A percentile compares a stretch with the other conserved stretches of the same genome.
These are phyloP conservation scores for Phasia obesa DNA, from an alignment of 2,888 invertebrate species.

Conservation along the genomic window DNA sequence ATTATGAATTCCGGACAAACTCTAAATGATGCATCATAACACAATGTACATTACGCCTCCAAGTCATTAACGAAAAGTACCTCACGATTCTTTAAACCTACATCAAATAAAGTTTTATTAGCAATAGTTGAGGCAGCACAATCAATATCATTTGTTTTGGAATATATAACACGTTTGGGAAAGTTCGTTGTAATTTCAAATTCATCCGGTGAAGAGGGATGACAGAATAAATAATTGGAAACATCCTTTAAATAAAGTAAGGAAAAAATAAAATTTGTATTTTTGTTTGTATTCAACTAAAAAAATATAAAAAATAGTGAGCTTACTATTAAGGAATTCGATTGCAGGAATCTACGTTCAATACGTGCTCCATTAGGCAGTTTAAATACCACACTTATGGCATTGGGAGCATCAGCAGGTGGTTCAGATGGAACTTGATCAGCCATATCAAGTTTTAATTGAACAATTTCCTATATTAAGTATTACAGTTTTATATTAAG, in stretches of 20 bases:
- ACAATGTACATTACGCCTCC: slow-evolving; percentile 85
- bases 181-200: slow-evolving; percentile 98
- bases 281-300: not conserved
- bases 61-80: slow-evolving; percentile 97
- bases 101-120: slow-evolving; percentile 83
- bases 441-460: slow-evolving; percentile 87
- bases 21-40: slow-evolving; percentile 23
- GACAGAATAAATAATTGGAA: slow-evolving; percentile 97
- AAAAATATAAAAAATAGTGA: slow-evolving; percentile 20
- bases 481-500: not conserved
- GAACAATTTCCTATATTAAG: slow-evolving; percentile 84
- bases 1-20: slow-evolving; percentile 4
- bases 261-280: slow-evolving; percentile 81
- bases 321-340: slow-evolving; percentile 91
- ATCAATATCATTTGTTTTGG: slow-evolving; percentile 74
- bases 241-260: slow-evolving; percentile 86
- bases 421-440: slow-evolving; percentile 90
- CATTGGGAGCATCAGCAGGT: slow-evolving; percentile 85
- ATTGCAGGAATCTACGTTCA: slow-evolving; percentile 91
- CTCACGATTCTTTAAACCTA: slow-evolving; percentile 93
- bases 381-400: slow-evolving; percentile 94
- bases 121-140: slow-evolving; percentile 69
- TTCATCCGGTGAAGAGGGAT: slow-evolving; percentile 94
- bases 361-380: slow-evolving; percentile 94
- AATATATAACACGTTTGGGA: slow-evolving; percentile 91